Conservation (phyloP, 2,113 vertebrate species). For the Microtus montanus region DNA sequence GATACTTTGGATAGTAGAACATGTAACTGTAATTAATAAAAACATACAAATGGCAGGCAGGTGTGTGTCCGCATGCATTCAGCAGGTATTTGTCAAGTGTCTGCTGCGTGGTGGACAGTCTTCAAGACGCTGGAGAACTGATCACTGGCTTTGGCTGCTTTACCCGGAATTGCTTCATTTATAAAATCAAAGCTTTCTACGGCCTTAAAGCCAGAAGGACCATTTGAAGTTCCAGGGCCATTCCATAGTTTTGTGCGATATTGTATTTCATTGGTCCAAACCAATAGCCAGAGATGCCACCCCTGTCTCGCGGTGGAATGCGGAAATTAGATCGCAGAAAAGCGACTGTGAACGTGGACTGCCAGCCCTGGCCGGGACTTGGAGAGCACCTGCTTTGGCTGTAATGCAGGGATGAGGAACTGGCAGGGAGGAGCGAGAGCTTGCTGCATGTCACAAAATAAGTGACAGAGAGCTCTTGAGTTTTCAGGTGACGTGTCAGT, state of each 20-base stretch:
- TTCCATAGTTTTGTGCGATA: neutral
- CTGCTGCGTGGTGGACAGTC: neutral
- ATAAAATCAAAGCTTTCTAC: neutral
- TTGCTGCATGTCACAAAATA: neutral
- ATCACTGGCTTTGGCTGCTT: neutral
- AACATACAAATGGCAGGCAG: neutral
- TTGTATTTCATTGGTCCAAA: slow-evolving; percentile 19
- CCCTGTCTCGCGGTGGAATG: neutral
- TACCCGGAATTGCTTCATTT: neutral
- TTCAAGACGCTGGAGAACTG: neutral
- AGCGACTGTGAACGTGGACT: neutral
- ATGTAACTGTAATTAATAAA: neutral
- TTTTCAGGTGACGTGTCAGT: neutral
- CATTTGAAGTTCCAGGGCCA: neutral
- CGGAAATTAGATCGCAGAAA: neutral
- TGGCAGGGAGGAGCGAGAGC: neutral
- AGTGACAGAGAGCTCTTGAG: neutral
- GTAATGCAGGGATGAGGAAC: neutral
- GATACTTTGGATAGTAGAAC: neutral
- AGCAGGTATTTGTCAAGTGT: neutral
- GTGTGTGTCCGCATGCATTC: neutral
- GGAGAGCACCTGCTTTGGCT: neutral
- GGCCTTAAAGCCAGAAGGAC: neutral
- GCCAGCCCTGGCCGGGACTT: neutral
- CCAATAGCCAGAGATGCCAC: slow-evolving; percentile 30